phyloP scores from a whole-genome alignment of 2,113 vertebrate genomes.

The Oceanites oceanicus region DNA sequence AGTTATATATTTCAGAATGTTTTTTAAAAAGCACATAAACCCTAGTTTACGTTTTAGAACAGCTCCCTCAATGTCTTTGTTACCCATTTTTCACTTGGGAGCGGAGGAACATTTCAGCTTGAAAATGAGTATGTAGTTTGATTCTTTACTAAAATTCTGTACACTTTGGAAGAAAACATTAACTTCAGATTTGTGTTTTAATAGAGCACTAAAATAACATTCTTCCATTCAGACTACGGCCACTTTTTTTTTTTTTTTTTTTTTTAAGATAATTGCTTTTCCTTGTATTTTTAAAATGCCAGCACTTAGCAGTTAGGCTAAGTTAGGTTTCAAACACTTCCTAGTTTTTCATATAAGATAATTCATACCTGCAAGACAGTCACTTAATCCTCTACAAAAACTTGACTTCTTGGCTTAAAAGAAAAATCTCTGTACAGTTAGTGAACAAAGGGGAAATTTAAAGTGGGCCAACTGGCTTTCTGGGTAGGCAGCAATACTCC shows the following conservation, averaged over 20 bases:
- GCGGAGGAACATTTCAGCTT: too few relatives aligned
- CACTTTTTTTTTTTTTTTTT: background rate
- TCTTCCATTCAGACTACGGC: background rate
- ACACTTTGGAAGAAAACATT: background rate
- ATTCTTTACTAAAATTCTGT: background rate
- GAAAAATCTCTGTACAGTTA: background rate
- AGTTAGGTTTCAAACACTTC: background rate
- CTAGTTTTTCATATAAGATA: background rate
- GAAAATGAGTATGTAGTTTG: background rate
- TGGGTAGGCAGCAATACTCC: background rate
- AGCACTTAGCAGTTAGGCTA: background rate
- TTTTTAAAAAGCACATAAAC: background rate
- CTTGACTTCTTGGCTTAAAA: background rate
- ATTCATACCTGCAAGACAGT: background rate
- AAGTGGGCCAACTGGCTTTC: background rate
- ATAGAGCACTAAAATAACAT: background rate
- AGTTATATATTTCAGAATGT: background rate
- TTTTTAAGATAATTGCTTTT: conserved; percentile 2
- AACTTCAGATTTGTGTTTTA: background rate
- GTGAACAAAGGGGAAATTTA: background rate
- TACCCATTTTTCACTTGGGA: background rate
- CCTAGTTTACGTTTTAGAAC: background rate
- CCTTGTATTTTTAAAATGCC: conserved; percentile 14
- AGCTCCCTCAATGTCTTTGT: background rate
- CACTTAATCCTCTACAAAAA: background rate